Base-by-base conservation (phyloP, 2,113 vertebrate genomes). In the Cyanoderma ruficeps region DNA sequence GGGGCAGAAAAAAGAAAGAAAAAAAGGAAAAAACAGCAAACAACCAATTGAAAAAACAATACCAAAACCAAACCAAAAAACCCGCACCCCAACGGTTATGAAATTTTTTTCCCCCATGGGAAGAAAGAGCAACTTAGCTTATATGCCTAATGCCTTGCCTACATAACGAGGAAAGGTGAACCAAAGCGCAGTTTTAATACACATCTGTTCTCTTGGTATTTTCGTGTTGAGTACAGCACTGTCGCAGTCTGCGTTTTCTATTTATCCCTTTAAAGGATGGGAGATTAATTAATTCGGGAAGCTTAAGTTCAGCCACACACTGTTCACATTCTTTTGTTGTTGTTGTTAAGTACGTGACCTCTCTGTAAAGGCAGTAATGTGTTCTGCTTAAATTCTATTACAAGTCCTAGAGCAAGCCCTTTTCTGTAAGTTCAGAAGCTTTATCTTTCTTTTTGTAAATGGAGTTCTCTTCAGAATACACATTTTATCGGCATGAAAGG, bases 1-100 rank as follows among this genome's bases (percentile, higher is more conserved):
- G 3, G 33, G 49, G 31, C n/a, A n/a, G n/a, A n/a, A n/a, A n/a
- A n/a, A 11, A 57, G 7, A 22, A 28, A 13, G 24, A 22, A 11
- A 6, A 15, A 22, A 16, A 14, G 41, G 41, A 41, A 41, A 42
- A 42, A 42, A 15, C 41, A 35, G 2, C 13, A 30, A n/a, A 19
- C 10, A 72, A 55, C 6, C 18, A 46, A 55, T 15, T 4, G 35
- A 30, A 42, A 28, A 37, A 33, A 7, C 9, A n/a, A n/a, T 31
- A 13, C 11, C 30, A 28, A 41, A 8, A 15, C 2, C 2, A 27
- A 39, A 56, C 25, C 11, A 53, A 53, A 31, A 18, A 10, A 27
- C 22, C 20, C 8, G 4, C 53, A 42, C 13, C 3, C 8, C 21
- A 24, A 1, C 9, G 7, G 3, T 42, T 55, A 8, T 15, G 7